These are phyloP conservation scores for Tiliacea citrago DNA, from an alignment of 2,888 invertebrate genomes.

Conservation along the genomic window DNA sequence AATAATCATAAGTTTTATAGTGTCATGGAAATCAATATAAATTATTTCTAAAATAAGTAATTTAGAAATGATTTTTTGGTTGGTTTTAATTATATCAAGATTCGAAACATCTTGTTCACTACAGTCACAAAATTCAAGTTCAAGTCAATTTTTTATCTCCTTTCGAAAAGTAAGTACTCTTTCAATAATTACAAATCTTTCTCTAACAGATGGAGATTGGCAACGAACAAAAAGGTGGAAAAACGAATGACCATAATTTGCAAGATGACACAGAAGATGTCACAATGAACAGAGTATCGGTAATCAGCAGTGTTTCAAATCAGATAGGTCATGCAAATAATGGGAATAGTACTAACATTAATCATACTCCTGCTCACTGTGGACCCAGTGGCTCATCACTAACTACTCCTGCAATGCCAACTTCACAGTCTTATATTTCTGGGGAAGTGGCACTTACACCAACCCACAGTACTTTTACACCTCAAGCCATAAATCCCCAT, in stretches of 20 bases:
- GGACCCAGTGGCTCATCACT: slow-evolving; percentile 30
- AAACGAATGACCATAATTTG: neutral
- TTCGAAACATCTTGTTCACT: neutral
- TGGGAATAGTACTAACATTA: slow-evolving; percentile 17
- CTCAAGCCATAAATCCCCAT: slow-evolving; percentile 88
- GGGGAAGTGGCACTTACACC: slow-evolving; percentile 86
- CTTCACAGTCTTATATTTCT: slow-evolving; percentile 69
- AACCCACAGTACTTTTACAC: slow-evolving; percentile 82
- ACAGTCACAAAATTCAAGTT: too few species aligned
- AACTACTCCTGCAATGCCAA: slow-evolving; percentile 58
- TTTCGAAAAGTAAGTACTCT: neutral
- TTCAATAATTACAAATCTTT: slow-evolving; percentile 10
- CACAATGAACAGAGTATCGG: slow-evolving; percentile 32
- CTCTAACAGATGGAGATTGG: slow-evolving; percentile 44
- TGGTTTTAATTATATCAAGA: neutral
- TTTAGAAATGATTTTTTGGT: neutral
- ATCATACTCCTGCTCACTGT: slow-evolving; percentile 40
- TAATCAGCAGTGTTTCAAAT: slow-evolving; percentile 33
- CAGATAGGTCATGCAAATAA: slow-evolving; percentile 12
- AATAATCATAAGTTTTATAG: neutral
- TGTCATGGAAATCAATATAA: neutral
- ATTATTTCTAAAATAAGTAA: too few species aligned
- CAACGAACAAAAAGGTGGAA: slow-evolving; percentile 15
- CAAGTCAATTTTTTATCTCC: too few species aligned
- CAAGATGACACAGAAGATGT: slow-evolving; percentile 8